Base-by-base conservation (phyloP, 2,797 vertebrate genomes). In the Poeciliopsis turneri region DNA sequence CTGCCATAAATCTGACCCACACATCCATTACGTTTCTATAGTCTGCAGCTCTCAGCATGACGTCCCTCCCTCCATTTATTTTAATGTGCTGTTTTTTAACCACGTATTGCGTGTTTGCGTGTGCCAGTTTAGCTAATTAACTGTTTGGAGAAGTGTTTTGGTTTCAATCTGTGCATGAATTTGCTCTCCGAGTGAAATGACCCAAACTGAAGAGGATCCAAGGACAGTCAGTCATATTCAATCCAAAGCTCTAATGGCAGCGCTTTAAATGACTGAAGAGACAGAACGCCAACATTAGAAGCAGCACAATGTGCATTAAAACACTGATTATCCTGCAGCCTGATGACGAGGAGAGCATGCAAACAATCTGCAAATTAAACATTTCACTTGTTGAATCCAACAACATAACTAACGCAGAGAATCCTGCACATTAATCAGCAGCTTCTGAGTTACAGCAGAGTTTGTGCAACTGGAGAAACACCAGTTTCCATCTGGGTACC, bases 1-100 rank as follows among this genome's bases (percentile, higher is more conserved):
- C 59, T 18, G 78, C 87, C 71, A 85, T 93, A 93, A 92, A 94
- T 93, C 90, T 91, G 90, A 86, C 49, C 83, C 75, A 49, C 39
- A 85, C 75, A 90, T 88, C 89, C 89, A 90, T 90, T 86, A 88
- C 75, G 77, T 76, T 82, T 87, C 81, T 83, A 75, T 76, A 12
- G 75, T 77, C 57, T 61, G 78, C 86, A 76, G 78, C 85, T 87
- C 77, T 80, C 72, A 72, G 74, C 43, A 78, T 68, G 64, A 74
- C 55, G 68, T 53, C 70, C n/a, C 74, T 51, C 76, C 13, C 43
- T 80, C 49, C 45, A n/a, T 45, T 61, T 69, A 16, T 53, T 55
- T 78, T 51, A 77, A 59, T 23, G 73, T 30, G 4, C 76, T 16
- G 41, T 36, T 68, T 46, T 25, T 69, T 7, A 10, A 55, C 47